phyloP scores from a whole-genome alignment of 1,140 invertebrate genomes.

The Zophobas morio region DNA sequence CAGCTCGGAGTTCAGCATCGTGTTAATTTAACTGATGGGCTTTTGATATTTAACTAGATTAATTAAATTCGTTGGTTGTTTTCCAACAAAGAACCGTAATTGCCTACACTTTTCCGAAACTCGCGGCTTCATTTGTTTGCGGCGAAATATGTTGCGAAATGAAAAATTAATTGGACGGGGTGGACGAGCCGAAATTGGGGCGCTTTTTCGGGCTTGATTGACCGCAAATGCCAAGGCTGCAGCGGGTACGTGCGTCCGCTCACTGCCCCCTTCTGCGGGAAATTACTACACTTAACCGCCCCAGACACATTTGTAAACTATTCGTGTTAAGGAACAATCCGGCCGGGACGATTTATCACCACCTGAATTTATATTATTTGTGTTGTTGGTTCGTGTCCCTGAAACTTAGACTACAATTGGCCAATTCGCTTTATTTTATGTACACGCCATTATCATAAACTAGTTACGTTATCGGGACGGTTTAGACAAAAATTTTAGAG shows the following conservation, averaged over 20 bases:
- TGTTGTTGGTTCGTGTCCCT: conserved; percentile 17
- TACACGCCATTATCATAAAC: conserved; percentile 40
- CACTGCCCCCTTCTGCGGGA: too few species aligned
- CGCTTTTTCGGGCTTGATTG: background rate
- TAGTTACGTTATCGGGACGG: conserved; percentile 15
- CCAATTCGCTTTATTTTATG: conserved; percentile 33
- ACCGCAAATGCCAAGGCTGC: background rate
- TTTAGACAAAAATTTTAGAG: conserved; percentile 23
- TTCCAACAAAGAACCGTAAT: conserved; percentile 20
- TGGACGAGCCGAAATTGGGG: background rate
- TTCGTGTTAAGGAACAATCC: conserved; percentile 36
- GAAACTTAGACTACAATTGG: conserved; percentile 27
- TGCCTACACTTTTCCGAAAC: conserved; percentile 15
- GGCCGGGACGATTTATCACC: conserved; percentile 16
- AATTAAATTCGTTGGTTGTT: conserved; percentile 33
- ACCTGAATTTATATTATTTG: conserved; percentile 32
- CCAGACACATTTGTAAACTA: background rate
- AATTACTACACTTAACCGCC: too few species aligned
- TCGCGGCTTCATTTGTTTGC: conserved; percentile 28
- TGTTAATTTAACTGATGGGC: conserved; percentile 42
- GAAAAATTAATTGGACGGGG: conserved; percentile 16
- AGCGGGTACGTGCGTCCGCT: too few species aligned
- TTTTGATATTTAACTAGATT: conserved; percentile 42
- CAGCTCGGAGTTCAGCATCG: conserved; percentile 25
- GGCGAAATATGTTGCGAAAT: conserved; percentile 30